Conservation (phyloP, 2,888 invertebrate species). For the Dromius quadrimaculatus region DNA sequence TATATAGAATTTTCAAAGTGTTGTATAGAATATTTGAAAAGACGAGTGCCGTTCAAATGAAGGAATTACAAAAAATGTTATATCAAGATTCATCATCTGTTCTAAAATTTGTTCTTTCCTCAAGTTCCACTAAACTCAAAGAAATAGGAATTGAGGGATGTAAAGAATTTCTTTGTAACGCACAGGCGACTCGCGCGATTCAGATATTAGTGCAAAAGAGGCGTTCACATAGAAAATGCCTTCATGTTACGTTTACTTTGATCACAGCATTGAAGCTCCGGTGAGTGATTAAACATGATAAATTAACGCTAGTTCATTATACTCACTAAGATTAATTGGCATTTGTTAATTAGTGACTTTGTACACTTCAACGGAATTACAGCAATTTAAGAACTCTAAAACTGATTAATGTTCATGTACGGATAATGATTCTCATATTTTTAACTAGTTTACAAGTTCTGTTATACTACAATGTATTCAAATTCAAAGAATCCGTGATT, state of each 20-base stretch:
- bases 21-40: too few relatives aligned
- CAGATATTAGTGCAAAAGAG: neutral
- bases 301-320: conserved; percentile 46
- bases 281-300: conserved; percentile 41
- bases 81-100: too few relatives aligned
- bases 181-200: neutral
- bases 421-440: conserved; percentile 42
- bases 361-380: conserved; percentile 46
- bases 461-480: conserved; percentile 22
- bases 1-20: too few relatives aligned
- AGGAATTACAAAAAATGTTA: too few relatives aligned
- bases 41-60: too few relatives aligned
- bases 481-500: conserved; percentile 11
- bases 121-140: too few relatives aligned
- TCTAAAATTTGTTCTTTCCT: too few relatives aligned
- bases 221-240: conserved; percentile 23
- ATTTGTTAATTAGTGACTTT: conserved; percentile 50
- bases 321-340: conserved; percentile 44
- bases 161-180: neutral
- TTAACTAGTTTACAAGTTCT: conserved; percentile 39
- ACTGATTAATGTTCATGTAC: conserved; percentile 43
- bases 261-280: conserved; percentile 19
- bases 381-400: conserved; percentile 45
- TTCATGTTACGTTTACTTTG: conserved; percentile 14
- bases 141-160: too few relatives aligned